Percentiles rank a stretch among this genome's conserved stretches.
Conservation (phyloP, 64 coral and sea anemone genomes). For the Montipora cactus region DNA sequence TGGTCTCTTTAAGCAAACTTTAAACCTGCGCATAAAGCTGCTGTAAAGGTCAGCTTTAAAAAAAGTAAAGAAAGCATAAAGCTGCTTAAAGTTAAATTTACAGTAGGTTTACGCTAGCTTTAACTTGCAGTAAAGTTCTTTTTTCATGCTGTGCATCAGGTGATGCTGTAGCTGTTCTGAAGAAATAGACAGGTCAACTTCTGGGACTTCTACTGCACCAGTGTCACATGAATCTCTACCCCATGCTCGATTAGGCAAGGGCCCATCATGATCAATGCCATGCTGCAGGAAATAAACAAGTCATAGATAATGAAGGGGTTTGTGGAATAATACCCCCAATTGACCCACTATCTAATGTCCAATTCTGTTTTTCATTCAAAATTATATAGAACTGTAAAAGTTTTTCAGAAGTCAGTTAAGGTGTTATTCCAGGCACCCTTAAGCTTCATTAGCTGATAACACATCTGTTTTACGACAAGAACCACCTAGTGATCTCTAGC, state of each 20-base stretch:
- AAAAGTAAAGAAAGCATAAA: too few species aligned
- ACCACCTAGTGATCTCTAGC: slow-evolving; percentile 17
- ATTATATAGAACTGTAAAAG: slow-evolving; percentile 2
- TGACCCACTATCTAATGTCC: slow-evolving; percentile 27
- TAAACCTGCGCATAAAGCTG: too few species aligned
- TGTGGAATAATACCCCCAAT: slow-evolving; percentile 24
- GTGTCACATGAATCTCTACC: background rate
- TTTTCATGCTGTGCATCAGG: background rate
- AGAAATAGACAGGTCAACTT: background rate
- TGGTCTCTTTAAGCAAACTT: too few species aligned
- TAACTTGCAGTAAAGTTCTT: too few species aligned
- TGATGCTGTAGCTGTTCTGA: background rate
- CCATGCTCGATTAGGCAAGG: background rate
- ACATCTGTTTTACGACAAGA: slow-evolving; percentile 25
- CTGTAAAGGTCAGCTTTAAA: too few species aligned
- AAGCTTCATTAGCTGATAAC: slow-evolving; percentile 3
- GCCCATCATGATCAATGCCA: slow-evolving; percentile 2
- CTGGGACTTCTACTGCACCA: background rate
- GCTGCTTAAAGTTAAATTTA: too few species aligned
- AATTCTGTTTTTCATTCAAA: slow-evolving; percentile 26
- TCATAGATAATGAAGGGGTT: slow-evolving; percentile 24
- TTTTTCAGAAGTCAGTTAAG: slow-evolving; percentile 22
- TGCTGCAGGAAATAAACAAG: slow-evolving; percentile 13
- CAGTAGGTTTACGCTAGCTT: too few species aligned
- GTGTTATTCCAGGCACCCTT: slow-evolving; percentile 12